Evolutionary conservation across 2,888 invertebrate genomes (phyloP).

Genomic region (Chymomyza procnemis): DNA sequence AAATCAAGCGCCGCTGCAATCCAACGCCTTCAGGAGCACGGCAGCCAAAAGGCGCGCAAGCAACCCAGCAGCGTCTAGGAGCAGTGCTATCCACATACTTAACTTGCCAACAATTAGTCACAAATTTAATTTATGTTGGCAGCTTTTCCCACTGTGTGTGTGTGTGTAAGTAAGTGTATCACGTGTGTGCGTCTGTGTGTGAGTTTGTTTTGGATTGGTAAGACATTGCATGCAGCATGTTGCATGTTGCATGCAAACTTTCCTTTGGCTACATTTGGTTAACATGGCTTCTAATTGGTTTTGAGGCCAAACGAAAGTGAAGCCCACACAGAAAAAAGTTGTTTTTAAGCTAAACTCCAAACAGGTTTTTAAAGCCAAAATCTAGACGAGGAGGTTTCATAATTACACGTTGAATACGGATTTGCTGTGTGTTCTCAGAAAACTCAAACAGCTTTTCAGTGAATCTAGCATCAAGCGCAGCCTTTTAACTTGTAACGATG

Average conservation of each 20-base stretch:
- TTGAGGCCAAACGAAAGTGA: not conserved
- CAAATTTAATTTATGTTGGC: constrained; percentile 59
- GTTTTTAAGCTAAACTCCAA: not conserved
- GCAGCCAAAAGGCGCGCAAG: not conserved
- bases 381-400: not conserved
- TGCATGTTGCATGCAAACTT: constrained; percentile 30
- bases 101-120: constrained; percentile 62
- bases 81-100: constrained; percentile 29
- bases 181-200: not conserved
- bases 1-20: not conserved
- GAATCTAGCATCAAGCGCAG: too few relatives aligned
- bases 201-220: not conserved
- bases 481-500: too few relatives aligned
- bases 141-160: constrained; percentile 18
- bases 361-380: not conserved
- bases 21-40: not conserved
- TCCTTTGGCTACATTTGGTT: constrained; percentile 1
- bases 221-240: constrained; percentile 26
- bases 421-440: not conserved
- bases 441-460: not conserved
- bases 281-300: constrained; percentile 5
- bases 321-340: not conserved
- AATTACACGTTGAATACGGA: not conserved
- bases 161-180: too few relatives aligned
- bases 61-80: not conserved